A percentile compares a stretch with the other conserved stretches of the same genome.
phyloP scores from a whole-genome alignment of 2,888 invertebrate species.

The Temnothorax ravouxi region DNA sequence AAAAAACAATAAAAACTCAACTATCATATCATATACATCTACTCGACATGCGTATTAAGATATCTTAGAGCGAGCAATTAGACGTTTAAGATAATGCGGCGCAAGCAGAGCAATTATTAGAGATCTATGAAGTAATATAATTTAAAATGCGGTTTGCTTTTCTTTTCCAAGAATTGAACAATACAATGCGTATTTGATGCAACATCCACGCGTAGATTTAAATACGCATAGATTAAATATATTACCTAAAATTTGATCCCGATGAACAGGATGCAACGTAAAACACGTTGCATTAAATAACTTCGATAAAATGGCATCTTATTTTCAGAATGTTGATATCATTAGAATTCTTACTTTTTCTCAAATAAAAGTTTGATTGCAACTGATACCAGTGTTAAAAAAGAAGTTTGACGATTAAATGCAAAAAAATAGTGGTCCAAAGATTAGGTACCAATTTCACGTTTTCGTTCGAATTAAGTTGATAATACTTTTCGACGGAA shows the following conservation, averaged over 20 bases:
- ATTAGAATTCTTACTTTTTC: neutral
- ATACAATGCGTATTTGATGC: neutral
- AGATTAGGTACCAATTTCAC: neutral
- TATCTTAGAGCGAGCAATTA: slow-evolving; percentile 24
- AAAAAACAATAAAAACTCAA: slow-evolving; percentile 32
- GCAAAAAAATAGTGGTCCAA: neutral
- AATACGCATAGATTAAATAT: neutral
- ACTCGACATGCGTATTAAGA: slow-evolving; percentile 11
- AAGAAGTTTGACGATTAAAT: neutral
- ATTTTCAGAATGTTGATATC: neutral
- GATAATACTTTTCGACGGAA: neutral
- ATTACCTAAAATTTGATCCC: neutral
- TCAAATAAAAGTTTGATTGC: neutral
- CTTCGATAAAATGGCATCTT: neutral
- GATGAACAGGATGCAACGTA: neutral
- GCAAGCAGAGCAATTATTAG: neutral
- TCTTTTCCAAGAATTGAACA: neutral
- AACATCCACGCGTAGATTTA: neutral
- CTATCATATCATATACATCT: neutral
- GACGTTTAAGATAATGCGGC: slow-evolving; percentile 4
- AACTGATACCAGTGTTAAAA: neutral
- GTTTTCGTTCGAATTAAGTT: neutral
- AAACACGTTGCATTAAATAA: neutral
- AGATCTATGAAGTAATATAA: neutral
- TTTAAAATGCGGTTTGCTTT: neutral